Evolutionary conservation across 2,797 vertebrate species (phyloP), one percentile per base, ranked within the genome.

Genomic region (Chelidonichthys spinosus): DNA sequence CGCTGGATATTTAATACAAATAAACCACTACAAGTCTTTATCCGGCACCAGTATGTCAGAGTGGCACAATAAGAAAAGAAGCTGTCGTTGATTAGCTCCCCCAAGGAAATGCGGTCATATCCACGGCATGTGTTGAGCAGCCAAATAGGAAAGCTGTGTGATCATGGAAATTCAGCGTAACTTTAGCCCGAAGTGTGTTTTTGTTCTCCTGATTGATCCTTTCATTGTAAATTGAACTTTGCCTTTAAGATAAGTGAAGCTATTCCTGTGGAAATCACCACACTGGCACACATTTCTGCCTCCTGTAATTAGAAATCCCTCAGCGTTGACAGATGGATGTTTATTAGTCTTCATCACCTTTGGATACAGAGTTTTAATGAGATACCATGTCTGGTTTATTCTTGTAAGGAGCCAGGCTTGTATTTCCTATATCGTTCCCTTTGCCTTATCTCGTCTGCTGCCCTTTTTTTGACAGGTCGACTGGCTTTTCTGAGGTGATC

Each of bases 401-500:
- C 37, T 18, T 42, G 7, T 15, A 17, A 3, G 33, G 37, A 44
- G 5, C 14, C 33, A 69, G 5, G 11, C 32, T 59, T 0, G 9
- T 47, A 2, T 40, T 11, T 49, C 15, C 13, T 17, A 1, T 39
- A 11, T 72, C 42, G 58, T 6, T 36, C 36, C 14, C 5, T 33
- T 33, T 56, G 5, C 40, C 47, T 77, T 15, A n/a, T 14, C 33
- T 13, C 33, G 36, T n/a, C 33, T 50, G 2, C n/a, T 32, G 36
- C 36, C 15, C 17, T 60, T 71, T 72, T 44, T 62, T 40, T 36
- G 83, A 54, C 92, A 99, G 98, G 92, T 99, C 97, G 9, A 99
- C 98, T 3, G 98, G 98, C 76, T 99, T 94, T 92, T 98, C 97
- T 13, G 98, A 99, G 92, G 97, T 99, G 85, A 99, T 99, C 60